Evolutionary conservation across 2,888 invertebrate species (phyloP).

Genomic region (Operophtera brumata): DNA sequence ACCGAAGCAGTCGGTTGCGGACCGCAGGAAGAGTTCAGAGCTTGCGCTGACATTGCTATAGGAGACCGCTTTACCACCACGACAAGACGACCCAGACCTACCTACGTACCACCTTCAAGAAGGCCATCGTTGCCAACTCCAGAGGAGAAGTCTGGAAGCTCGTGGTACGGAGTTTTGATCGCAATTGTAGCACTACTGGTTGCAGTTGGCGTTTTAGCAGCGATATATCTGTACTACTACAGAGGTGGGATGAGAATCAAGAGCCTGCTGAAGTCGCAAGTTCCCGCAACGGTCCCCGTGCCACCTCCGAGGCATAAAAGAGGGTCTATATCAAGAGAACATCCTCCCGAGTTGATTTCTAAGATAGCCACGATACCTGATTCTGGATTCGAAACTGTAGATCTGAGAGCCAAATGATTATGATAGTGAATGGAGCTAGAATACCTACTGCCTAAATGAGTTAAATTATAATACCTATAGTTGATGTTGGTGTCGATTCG

Average conservation of each 20-base stretch:
- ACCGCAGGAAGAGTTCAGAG: constrained; percentile 92
- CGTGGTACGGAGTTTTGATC: constrained; percentile 81
- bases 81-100: constrained; percentile 68
- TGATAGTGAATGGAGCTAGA: constrained; percentile 3
- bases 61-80: constrained; percentile 77
- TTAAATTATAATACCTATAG: no score
- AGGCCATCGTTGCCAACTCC: constrained; percentile 67
- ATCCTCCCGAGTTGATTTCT: constrained; percentile 61
- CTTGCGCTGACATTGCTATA: constrained; percentile 90
- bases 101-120: constrained; percentile 68
- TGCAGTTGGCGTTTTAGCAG: constrained; percentile 83
- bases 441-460: constrained; percentile 43
- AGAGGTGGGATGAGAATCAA: constrained; percentile 85
- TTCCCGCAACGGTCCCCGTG: constrained; percentile 60
- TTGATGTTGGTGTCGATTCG: constrained; percentile 18
- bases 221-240: constrained; percentile 88
- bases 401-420: constrained; percentile 60
- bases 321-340: constrained; percentile 63
- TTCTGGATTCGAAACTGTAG: constrained; percentile 75
- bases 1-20: constrained; percentile 92
- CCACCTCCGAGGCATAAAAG: constrained; percentile 73
- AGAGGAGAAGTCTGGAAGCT: constrained; percentile 69
- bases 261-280: constrained; percentile 78
- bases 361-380: constrained; percentile 64
- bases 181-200: constrained; percentile 84